Percentiles rank a stretch among this genome's conserved stretches.
Evolutionary conservation across 2,797 vertebrate genomes (phyloP).

Genomic region (Pitangus sulphuratus): DNA sequence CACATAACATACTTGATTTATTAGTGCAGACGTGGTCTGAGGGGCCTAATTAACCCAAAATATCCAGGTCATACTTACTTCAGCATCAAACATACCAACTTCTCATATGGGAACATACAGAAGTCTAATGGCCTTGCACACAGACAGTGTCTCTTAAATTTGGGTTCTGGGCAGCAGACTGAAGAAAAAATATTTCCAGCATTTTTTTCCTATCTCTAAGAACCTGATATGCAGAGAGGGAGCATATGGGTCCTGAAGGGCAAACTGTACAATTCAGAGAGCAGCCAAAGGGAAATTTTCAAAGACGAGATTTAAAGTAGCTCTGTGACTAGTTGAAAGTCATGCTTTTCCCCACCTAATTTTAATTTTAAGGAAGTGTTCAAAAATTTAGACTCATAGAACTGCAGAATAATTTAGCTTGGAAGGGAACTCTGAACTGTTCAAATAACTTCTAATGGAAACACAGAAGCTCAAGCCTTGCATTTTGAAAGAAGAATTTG

Average conservation of each 20-base stretch:
- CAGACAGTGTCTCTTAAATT: neutral
- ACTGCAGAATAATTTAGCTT: conserved; percentile 41
- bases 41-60: neutral
- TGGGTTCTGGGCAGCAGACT: neutral
- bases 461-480: neutral
- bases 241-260: neutral
- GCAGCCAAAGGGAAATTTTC: conserved; percentile 27
- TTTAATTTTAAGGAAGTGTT: conserved; percentile 57
- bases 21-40: neutral
- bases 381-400: conserved; percentile 47
- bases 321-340: conserved; percentile 49
- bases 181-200: neutral
- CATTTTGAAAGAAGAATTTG: conserved; percentile 14
- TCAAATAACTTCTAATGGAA: conserved; percentile 44
- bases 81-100: neutral
- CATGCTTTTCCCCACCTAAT: conserved; percentile 4
- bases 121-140: neutral
- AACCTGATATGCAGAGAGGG: neutral
- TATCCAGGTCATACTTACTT: neutral
- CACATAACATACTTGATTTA: neutral
- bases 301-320: conserved; percentile 51
- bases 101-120: neutral
- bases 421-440: conserved; percentile 32
- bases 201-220: neutral
- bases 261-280: conserved; percentile 10